These are phyloP conservation scores for Xiphophorus couchianus DNA, from an alignment of 2,113 vertebrate species.

Conservation along the genomic window DNA sequence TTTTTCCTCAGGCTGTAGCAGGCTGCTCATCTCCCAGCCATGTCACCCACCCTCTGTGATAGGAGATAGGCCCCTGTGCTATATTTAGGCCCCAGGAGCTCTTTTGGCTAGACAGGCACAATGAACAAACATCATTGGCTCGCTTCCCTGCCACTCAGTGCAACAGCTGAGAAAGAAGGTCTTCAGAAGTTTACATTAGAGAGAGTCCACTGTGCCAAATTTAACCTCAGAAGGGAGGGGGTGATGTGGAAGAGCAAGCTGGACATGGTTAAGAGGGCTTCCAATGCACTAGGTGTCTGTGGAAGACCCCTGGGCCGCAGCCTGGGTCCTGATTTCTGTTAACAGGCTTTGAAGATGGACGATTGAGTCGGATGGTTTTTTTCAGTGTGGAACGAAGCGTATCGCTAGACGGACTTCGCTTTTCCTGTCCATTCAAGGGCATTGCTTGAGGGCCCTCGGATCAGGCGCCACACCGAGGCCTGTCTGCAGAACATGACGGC, in stretches of 20 bases:
- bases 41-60: conserved; percentile 59
- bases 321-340: conserved; percentile 44
- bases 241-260: conserved; percentile 7
- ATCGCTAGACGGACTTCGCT: conserved; percentile 28
- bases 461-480: conserved; percentile 42
- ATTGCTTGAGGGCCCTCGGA: conserved; percentile 45
- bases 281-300: conserved; percentile 48
- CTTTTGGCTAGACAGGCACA: conserved; percentile 62
- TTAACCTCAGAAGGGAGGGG: conserved; percentile 59
- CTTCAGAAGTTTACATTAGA: conserved; percentile 73
- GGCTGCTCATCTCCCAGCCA: conserved; percentile 66
- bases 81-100: conserved; percentile 71
- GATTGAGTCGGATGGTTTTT: conserved; percentile 22
- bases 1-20: conserved; percentile 38
- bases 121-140: conserved; percentile 63
- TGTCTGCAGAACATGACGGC: conserved; percentile 34
- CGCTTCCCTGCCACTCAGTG: conserved; percentile 66
- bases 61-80: conserved; percentile 73
- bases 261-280: conserved; percentile 59
- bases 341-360: conserved; percentile 18
- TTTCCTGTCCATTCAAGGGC: conserved; percentile 78
- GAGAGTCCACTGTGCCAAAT: conserved; percentile 70
- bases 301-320: conserved; percentile 50
- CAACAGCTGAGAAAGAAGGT: conserved; percentile 42
- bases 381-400: conserved; percentile 41